Evolutionary conservation across 2,888 invertebrate genomes (phyloP), one percentile per base, ranked within the genome.

Genomic region (Mongoloraphidia duomilia): DNA sequence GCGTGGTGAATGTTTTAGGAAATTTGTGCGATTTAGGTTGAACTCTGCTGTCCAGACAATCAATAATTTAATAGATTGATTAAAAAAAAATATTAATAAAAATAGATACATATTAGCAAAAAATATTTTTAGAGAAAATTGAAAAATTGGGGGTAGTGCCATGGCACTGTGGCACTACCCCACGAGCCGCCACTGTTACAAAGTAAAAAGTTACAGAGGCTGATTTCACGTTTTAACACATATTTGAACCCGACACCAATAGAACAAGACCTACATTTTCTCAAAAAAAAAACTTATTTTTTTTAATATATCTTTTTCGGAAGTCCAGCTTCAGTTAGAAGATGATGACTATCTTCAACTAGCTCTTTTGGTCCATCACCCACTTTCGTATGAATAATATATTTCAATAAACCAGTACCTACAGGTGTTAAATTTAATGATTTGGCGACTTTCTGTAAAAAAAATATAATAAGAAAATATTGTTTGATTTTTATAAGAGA

Each of bases 341-440:
- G 65, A 63, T 77, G 76, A 49, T 70, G 61, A 17, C 61, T 57
- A 1, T 63, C 58, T 51, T 70, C 65, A 9, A 56, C 59, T 12
- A 77, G 58, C 57, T 75, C 65, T 56, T 71, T 70, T 9, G 92
- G 91, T 0, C 92, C 92, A 49, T 79, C 74, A 2, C 93, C 93
- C 50, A 91, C 75, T 70, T 79, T 78, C 1, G 92, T 92, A 59
- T 84, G 76, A 57, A 93, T 90, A 5, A 90, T 74, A 67, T 89
- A 91, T 61, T 88, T 86, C 10, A 93, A 66, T 44, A 76, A 62
- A 60, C 84, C 83, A 14, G 59, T 59, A 43, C 55, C 49, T 11
- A 58, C 52, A 14, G 50, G 52, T 17, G 53, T 50, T 14, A 59
- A 17, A 40, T 53, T 17, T 13, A 41, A 13, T 11, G 41, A 47